These are phyloP conservation scores for Tetramorium alpestre DNA, from an alignment of 1,140 invertebrate genomes.

Conservation along the genomic window DNA sequence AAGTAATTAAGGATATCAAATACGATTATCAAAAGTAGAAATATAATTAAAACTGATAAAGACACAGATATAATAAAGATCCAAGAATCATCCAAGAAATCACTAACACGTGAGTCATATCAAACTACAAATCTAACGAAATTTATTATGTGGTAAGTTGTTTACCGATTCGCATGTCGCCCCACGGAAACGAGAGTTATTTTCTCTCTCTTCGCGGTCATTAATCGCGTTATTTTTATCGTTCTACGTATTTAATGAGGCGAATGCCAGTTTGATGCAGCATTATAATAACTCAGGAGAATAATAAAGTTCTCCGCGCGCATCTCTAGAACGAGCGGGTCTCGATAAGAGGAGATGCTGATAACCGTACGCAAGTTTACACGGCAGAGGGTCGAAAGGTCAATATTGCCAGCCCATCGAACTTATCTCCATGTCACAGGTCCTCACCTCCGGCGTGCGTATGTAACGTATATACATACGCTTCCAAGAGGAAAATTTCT, in stretches of 20 bases:
- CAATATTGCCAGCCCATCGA: slow-evolving; percentile 73
- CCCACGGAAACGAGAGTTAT: background rate
- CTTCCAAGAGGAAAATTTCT: slow-evolving; percentile 65
- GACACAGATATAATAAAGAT: background rate
- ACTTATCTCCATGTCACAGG: slow-evolving; percentile 72
- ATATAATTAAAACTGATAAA: background rate
- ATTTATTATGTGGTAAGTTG: background rate
- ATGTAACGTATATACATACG: slow-evolving; percentile 17
- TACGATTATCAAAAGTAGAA: background rate
- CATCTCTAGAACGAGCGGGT: slow-evolving; percentile 33
- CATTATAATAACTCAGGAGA: slow-evolving; percentile 50
- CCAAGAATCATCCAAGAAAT: background rate
- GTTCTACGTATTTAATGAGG: slow-evolving; percentile 33
- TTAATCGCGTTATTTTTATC: slow-evolving; percentile 30
- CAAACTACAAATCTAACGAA: background rate
- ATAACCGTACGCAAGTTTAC: slow-evolving; percentile 64
- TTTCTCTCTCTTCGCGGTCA: background rate
- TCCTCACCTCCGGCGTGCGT: slow-evolving; percentile 53
- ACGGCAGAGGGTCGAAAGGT: slow-evolving; percentile 65
- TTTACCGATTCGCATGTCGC: background rate
- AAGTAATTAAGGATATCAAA: background rate
- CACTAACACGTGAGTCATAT: background rate
- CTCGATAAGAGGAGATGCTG: slow-evolving; percentile 55
- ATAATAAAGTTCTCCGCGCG: slow-evolving; percentile 61
- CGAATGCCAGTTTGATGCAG: background rate